Evolutionary conservation across 2,888 invertebrate genomes (phyloP), one percentile per base, ranked within the genome.

Genomic region (Ellobium chinense): DNA sequence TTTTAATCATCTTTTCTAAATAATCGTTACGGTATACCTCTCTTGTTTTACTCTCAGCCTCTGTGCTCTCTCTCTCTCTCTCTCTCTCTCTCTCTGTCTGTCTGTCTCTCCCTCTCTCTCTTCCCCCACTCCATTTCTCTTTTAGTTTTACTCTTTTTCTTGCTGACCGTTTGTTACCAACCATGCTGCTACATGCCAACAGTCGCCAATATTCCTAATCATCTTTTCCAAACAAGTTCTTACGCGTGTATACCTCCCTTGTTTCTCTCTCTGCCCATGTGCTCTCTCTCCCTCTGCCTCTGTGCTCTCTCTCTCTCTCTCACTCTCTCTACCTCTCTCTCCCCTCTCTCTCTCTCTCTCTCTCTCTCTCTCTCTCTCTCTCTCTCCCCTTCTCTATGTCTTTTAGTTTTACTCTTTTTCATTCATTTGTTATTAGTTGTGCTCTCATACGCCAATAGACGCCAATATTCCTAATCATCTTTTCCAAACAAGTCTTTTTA

Each of bases 51-150:
- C n/a, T n/a, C n/a, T n/a, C n/a, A n/a, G n/a, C n/a, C n/a, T n/a
- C n/a, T n/a, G n/a, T n/a, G n/a, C 27, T 46, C 24, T 70, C 31
- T 66, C 2, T 34, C 31, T 46, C 9, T 46, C 46, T 46, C 9
- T 46, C 46, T 46, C 9, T 46, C 46, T 46, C 9, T 46, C 46
- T 70, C 24, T 70, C 54, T 70, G 36, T 46, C 54, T 46, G 39
- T 60, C 73, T 73, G 31, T 74, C 36, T 18, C 36, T 74, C 62
- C 24, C 36, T 39, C 36, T 62, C 27, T 74, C 37, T 74, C n/a
- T 74, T n/a, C 31, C n/a, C 27, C 60, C 56, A n/a, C 56, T 31
- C 62, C 60, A 29, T 36, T 56, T 56, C 56, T 34, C 46, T 46
- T 12, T 46, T 18, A 12, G 18, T 46, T 18, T 46, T 12, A 12